Conservation (phyloP, 1,140 invertebrate species). For the Drosophila prosaltans region DNA sequence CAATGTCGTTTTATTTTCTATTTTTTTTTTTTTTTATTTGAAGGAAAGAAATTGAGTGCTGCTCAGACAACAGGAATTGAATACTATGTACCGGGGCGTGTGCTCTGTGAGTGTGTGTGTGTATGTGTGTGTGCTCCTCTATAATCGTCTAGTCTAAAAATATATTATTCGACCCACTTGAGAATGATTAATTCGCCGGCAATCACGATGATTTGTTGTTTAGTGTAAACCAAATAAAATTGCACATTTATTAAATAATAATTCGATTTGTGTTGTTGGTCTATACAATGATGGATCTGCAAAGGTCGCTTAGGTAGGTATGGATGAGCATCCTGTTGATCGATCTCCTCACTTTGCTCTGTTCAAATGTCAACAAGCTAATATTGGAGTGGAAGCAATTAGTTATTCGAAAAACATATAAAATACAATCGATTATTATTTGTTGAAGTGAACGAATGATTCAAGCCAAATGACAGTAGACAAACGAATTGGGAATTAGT, state of each 20-base stretch:
- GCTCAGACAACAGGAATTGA: not conserved
- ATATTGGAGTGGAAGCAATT: slow-evolving; percentile 39
- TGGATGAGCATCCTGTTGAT: slow-evolving; percentile 1
- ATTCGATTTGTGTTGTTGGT: not conserved
- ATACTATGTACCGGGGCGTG: too few species aligned
- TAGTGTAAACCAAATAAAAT: slow-evolving; percentile 42
- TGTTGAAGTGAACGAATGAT: not conserved
- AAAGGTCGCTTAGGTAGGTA: not conserved
- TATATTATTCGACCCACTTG: slow-evolving; percentile 56
- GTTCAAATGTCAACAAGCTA: slow-evolving; percentile 18
- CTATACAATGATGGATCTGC: slow-evolving; percentile 1
- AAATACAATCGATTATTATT: slow-evolving; percentile 44
- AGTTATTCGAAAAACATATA: slow-evolving; percentile 41
- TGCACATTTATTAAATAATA: slow-evolving; percentile 39
- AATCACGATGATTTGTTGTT: slow-evolving; percentile 50
- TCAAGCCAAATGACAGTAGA: not conserved
- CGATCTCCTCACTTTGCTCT: slow-evolving; percentile 9
- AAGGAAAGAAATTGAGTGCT: slow-evolving; percentile 4
- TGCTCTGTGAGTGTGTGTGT: too few species aligned
- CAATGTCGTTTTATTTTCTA: slow-evolving; percentile 50
- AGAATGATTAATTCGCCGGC: slow-evolving; percentile 68
- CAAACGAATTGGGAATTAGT: not conserved
- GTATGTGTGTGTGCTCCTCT: too few species aligned
- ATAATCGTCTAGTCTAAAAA: slow-evolving; percentile 43
- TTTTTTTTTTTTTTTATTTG: too few species aligned